Conservation (phyloP, 2,113 vertebrate genomes). For the Brachyhypopomus occidentalis region DNA sequence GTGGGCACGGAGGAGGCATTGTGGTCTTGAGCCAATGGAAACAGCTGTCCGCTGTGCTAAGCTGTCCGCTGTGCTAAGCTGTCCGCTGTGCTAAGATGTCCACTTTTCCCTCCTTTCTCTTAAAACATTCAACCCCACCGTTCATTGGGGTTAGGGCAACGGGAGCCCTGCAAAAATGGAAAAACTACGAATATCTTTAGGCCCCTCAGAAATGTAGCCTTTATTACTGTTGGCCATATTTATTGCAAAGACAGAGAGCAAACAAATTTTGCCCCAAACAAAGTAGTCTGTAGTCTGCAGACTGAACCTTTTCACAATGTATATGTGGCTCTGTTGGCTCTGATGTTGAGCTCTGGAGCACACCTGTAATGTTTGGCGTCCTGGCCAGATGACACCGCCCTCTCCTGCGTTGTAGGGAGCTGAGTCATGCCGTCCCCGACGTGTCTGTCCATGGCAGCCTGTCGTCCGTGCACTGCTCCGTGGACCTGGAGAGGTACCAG, state of each 20-base stretch:
- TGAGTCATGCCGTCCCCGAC: conserved; percentile 90
- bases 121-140: no score
- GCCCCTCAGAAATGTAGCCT: background rate
- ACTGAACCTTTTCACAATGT: no score
- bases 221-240: no score
- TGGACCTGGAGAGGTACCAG: conserved; percentile 90
- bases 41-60: background rate
- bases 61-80: background rate
- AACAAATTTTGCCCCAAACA: no score
- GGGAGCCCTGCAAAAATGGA: no score
- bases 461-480: conserved; percentile 91
- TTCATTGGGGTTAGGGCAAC: no score
- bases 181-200: no score
- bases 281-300: no score
- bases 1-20: background rate
- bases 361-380: background rate
- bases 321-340: no score
- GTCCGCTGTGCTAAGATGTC: background rate
- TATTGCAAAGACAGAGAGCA: no score
- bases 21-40: no score
- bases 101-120: background rate
- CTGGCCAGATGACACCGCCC: background rate
- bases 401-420: conserved; percentile 76
- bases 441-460: conserved; percentile 88
- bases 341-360: no score